A percentile compares a stretch with the other conserved stretches of the same genome.
Conservation (phyloP, 2,888 invertebrate genomes). For the Entomobrya proxima region DNA sequence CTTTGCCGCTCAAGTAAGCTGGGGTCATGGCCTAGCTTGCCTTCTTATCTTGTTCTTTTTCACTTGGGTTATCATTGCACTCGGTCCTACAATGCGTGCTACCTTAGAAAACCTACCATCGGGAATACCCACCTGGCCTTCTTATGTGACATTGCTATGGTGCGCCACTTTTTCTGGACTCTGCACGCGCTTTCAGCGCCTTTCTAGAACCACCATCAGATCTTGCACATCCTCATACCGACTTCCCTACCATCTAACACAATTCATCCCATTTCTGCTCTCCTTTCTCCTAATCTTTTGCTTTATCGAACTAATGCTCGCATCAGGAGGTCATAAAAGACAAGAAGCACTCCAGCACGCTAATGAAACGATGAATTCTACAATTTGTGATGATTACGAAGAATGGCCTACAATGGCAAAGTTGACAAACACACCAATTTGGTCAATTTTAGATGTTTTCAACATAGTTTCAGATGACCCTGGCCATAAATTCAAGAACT, state of each 20-base stretch:
- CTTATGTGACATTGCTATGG: neutral
- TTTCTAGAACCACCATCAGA: neutral
- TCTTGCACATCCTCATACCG: neutral
- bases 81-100: neutral
- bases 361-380: neutral
- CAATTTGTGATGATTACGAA: neutral
- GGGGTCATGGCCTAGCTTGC: neutral
- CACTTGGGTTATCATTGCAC: neutral
- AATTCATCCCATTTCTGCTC: too few relatives aligned
- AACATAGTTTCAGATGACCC: neutral
- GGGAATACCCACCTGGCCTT: neutral
- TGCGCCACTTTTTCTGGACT: slow-evolving; percentile 14
- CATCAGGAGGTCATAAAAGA: too few relatives aligned
- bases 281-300: too few relatives aligned
- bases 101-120: slow-evolving; percentile 29
- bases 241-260: neutral
- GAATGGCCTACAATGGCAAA: neutral
- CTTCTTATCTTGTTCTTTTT: neutral
- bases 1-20: neutral
- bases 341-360: too few relatives aligned
- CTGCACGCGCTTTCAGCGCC: slow-evolving; percentile 2
- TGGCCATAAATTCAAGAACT: neutral
- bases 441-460: neutral
- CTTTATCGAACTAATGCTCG: too few relatives aligned
- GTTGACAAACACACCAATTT: neutral